These are phyloP conservation scores for Simalia tracyae DNA, from an alignment of 2,797 vertebrate genomes.

Conservation along the genomic window DNA sequence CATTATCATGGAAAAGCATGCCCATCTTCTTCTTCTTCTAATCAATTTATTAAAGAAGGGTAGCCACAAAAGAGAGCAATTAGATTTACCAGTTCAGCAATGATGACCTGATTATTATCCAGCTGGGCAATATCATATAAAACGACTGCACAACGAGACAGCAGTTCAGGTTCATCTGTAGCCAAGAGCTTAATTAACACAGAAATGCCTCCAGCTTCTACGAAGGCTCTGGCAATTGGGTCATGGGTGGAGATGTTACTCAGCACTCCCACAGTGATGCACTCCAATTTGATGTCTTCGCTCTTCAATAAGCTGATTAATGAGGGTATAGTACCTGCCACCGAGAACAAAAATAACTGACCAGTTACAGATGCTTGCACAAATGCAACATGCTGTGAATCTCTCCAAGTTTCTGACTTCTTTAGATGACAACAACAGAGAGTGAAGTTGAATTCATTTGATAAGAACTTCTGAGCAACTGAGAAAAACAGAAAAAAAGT, in stretches of 20 bases:
- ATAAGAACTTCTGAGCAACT: neutral
- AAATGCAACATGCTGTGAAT: neutral
- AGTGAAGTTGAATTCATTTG: neutral
- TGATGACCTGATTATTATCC: constrained; percentile 59
- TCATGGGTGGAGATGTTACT: constrained; percentile 74
- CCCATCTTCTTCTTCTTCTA: neutral
- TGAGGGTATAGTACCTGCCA: constrained; percentile 71
- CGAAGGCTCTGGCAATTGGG: constrained; percentile 62
- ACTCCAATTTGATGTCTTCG: constrained; percentile 61
- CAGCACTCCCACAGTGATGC: constrained; percentile 72
- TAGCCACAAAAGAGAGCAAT: neutral
- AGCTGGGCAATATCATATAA: constrained; percentile 72
- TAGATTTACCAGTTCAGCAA: constrained; percentile 70
- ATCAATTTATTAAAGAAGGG: neutral
- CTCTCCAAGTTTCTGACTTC: neutral
- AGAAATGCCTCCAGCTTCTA: constrained; percentile 63
- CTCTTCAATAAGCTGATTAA: constrained; percentile 69
- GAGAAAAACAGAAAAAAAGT: neutral
- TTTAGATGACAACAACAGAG: neutral
- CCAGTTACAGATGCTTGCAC: neutral
- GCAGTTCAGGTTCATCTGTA: constrained; percentile 67
- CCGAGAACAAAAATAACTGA: constrained; percentile 6
- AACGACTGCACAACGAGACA: constrained; percentile 75
- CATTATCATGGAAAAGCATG: neutral
- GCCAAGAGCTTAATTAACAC: constrained; percentile 68